Conservation (phyloP, 2,797 vertebrate genomes). For the Falco peregrinus region DNA sequence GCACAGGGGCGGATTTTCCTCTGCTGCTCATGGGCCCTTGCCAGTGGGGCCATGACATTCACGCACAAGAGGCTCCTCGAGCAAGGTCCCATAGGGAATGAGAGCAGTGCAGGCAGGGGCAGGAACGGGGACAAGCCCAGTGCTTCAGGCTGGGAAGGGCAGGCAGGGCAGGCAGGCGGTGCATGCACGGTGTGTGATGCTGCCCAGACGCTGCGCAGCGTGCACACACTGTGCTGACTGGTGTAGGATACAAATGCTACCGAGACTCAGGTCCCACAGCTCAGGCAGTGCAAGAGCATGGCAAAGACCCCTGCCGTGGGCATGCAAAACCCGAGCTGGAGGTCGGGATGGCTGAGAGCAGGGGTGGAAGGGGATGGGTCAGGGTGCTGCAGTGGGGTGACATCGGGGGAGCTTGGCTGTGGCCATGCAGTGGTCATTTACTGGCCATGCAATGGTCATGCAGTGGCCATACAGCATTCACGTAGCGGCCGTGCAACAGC, state of each 20-base stretch:
- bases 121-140: not conserved
- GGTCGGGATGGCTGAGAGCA: accelerated
- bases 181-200: not conserved
- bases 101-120: not conserved
- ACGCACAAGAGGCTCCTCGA: not conserved
- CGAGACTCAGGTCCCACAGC: not conserved
- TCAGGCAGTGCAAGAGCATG: not conserved
- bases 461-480: accelerated
- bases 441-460: accelerated
- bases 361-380: not conserved
- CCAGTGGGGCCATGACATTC: not conserved
- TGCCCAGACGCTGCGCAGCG: not conserved
- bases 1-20: accelerated
- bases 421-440: no score
- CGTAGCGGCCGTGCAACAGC: accelerated
- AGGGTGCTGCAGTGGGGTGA: not conserved
- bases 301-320: not conserved
- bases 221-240: accelerated
- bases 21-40: accelerated
- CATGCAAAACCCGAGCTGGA: not conserved
- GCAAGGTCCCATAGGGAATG: accelerated
- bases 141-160: not conserved
- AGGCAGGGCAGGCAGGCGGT: not conserved
- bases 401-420: not conserved
- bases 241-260: not conserved